These are phyloP conservation scores for Falco biarmicus DNA, from an alignment of 2,797 vertebrate genomes.

Conservation along the genomic window DNA sequence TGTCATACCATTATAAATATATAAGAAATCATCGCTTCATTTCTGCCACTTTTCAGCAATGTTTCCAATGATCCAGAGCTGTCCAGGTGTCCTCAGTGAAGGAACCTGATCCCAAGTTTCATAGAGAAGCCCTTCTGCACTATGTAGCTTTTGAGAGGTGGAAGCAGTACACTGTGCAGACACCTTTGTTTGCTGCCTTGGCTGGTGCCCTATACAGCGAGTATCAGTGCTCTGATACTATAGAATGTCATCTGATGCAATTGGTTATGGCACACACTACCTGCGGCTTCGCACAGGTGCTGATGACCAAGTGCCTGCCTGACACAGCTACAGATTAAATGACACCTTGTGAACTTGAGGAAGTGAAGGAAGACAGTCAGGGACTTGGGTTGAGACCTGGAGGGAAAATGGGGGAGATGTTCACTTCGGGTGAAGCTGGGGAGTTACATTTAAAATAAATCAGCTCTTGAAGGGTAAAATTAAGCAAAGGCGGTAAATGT, in stretches of 20 bases:
- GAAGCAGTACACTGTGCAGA: accelerated
- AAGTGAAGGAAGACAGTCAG: neutral
- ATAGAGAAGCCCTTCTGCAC: neutral
- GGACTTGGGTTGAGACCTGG: neutral
- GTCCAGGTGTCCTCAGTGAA: neutral
- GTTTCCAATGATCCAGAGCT: neutral
- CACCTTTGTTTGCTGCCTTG: accelerated
- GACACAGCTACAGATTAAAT: neutral
- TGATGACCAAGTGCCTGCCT: neutral
- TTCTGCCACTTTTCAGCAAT: neutral
- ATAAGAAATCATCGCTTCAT: neutral
- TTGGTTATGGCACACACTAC: neutral
- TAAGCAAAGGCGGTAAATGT: neutral
- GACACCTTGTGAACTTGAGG: neutral
- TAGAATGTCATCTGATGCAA: neutral
- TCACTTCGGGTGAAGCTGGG: neutral
- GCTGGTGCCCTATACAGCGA: neutral
- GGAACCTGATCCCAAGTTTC: neutral
- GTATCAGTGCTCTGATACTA: no score
- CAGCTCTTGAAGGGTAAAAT: neutral
- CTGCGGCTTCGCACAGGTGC: neutral
- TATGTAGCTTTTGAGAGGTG: neutral
- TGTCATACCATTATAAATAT: neutral
- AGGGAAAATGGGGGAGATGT: neutral
- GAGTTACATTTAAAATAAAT: neutral